Evolutionary conservation across 2,888 invertebrate genomes (phyloP), one percentile per base, ranked within the genome.

Genomic region (Ichneumoninae sp.): DNA sequence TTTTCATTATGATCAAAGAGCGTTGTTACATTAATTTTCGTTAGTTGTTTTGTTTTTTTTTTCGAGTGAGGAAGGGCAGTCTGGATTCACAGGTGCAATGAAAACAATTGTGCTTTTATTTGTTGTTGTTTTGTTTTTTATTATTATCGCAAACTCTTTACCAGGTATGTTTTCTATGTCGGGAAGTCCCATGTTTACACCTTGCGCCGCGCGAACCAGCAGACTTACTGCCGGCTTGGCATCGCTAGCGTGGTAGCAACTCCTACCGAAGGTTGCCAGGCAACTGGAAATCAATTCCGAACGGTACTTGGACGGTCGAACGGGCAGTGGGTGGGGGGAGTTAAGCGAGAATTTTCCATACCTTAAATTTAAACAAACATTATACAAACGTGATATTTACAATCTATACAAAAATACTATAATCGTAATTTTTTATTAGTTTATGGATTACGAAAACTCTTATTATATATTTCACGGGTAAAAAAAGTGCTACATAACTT

Each of bases 221-320:
- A 88, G 90, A 91, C 91, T 90, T 89, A 92, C 90, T 88, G 88
- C 89, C 91, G 89, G 90, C 85, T 86, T 75, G 82, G 76, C 73
- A 83, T 82, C 47, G 81, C 76, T 88, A 89, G 88, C 90, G 86
- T 89, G 88, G 88, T 90, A 87, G 90, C 85, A 88, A 89, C 89
- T 90, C 90, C 87, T 89, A 91, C 87, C 83, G 70, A 83, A 85
- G 87, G 92, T 92, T 92, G 90, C 92, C 83, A 86, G 82, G 92
- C 91, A 90, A 92, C 92, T 88, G 83, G 91, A 92, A 92, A 92
- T 92, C 92, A 92, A 92, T 92, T 91, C 88, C 86, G 87, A 91
- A 91, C 87, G 83, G 86, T 85, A 78, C 74, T 83, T 52, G 26
- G 44, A 22, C 75, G 63, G 36, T 52, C 26, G 50, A 36, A 36